A percentile compares a stretch with the other conserved stretches of the same genome.
Evolutionary conservation across 2,888 invertebrate species (phyloP).

Genomic region (Proisotoma minuta): DNA sequence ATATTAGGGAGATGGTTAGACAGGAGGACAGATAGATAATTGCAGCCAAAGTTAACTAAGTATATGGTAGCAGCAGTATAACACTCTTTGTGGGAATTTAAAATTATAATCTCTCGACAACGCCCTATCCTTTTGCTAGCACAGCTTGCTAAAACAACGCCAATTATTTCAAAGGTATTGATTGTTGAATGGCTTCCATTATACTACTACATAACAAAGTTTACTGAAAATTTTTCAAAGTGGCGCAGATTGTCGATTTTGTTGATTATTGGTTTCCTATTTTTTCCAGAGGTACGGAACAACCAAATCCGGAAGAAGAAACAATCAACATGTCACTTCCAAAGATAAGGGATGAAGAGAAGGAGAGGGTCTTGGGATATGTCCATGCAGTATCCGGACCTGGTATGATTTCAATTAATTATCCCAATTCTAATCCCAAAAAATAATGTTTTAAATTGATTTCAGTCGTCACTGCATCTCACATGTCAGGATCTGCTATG

Average conservation of each 20-base stretch:
- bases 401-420: conserved; percentile 58
- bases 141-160: too few species aligned
- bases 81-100: conserved; percentile 15
- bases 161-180: background rate
- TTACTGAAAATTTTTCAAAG: background rate
- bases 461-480: conserved; percentile 95
- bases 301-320: background rate
- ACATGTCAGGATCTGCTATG: conserved; percentile 99
- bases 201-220: conserved; percentile 56
- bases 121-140: conserved; percentile 21
- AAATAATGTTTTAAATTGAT: conserved; percentile 33
- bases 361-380: conserved; percentile 84
- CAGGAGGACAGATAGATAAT: background rate
- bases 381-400: conserved; percentile 98
- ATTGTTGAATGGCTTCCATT: conserved; percentile 53
- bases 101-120: conserved; percentile 34
- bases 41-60: too few species aligned
- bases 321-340: conserved; percentile 55
- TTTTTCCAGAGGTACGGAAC: background rate
- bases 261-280: too few species aligned
- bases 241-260: too few species aligned
- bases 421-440: too few species aligned
- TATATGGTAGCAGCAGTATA: too few species aligned
- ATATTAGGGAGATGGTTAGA: too few species aligned
- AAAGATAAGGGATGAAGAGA: conserved; percentile 75